Percentiles rank a stretch among this genome's conserved stretches.
Conservation (phyloP, 2,888 invertebrate species). For the Glyphotaelius pellucidus region DNA sequence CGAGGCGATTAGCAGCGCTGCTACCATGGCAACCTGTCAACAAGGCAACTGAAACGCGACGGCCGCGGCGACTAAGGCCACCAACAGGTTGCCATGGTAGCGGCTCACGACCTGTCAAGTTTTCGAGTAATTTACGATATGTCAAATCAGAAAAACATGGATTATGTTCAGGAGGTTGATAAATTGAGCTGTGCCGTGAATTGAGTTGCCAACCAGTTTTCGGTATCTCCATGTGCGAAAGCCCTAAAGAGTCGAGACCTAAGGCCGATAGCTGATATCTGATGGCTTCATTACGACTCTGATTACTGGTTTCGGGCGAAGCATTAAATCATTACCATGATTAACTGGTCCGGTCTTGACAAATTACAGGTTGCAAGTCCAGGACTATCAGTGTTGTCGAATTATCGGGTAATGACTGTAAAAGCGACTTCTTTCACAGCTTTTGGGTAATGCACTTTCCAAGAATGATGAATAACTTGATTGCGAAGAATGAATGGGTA, state of each 20-base stretch:
- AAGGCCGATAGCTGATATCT: background rate
- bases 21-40: too few relatives aligned
- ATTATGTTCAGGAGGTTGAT: too few relatives aligned
- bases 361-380: background rate
- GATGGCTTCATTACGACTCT: background rate
- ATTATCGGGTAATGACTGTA: background rate
- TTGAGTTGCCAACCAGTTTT: too few relatives aligned
- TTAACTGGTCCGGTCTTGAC: background rate
- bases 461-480: background rate
- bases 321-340: background rate
- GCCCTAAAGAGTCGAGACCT: background rate
- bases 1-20: too few relatives aligned
- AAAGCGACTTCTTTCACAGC: background rate
- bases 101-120: too few relatives aligned
- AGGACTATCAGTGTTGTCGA: background rate
- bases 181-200: too few relatives aligned
- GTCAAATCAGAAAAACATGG: too few relatives aligned
- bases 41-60: too few relatives aligned
- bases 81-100: too few relatives aligned
- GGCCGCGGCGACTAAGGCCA: too few relatives aligned
- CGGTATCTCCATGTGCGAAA: too few relatives aligned
- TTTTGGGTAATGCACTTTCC: background rate
- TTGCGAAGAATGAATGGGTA: background rate
- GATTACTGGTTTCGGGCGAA: background rate
- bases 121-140: too few relatives aligned